phyloP scores from a whole-genome alignment of 2,113 vertebrate genomes.

The Hippocampus barbouri region DNA sequence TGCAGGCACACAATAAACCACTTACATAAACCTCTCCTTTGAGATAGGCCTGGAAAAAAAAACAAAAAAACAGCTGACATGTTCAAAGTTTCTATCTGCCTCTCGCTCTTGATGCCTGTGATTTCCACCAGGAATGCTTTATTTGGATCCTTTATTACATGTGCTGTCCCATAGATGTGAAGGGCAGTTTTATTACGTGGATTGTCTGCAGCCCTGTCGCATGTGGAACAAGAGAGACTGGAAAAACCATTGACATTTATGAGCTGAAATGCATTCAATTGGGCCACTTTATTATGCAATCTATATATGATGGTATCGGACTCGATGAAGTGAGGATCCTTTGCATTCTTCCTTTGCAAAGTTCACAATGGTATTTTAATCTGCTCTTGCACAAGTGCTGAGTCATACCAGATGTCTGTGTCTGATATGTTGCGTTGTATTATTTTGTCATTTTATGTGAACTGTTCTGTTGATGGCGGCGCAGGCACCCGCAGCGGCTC shows the following conservation, averaged over 20 bases:
- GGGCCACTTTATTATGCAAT: constrained; percentile 57
- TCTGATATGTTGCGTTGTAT: no score
- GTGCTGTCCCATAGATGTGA: constrained; percentile 67
- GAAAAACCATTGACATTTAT: constrained; percentile 54
- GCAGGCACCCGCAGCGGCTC: no score
- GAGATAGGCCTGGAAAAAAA: constrained; percentile 39
- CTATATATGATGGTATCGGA: constrained; percentile 43
- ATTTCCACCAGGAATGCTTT: constrained; percentile 75
- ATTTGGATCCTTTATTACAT: constrained; percentile 71
- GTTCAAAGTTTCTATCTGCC: constrained; percentile 62
- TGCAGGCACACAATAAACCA: constrained; percentile 69
- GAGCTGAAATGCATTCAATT: constrained; percentile 54
- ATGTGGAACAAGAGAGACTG: constrained; percentile 56
- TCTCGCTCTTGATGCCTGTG: constrained; percentile 51
- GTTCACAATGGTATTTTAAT: not conserved
- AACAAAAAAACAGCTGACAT: constrained; percentile 66
- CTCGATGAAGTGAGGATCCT: constrained; percentile 21
- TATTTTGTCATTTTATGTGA: no score
- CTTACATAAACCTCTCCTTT: constrained; percentile 72
- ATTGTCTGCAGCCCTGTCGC: constrained; percentile 52
- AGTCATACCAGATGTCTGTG: no score
- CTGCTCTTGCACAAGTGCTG: no score
- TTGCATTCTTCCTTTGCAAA: constrained; percentile 21
- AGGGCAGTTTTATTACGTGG: constrained; percentile 72
- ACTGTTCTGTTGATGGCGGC: no score